Conservation (phyloP, 2,888 invertebrate genomes). For the Amiota mariae region DNA sequence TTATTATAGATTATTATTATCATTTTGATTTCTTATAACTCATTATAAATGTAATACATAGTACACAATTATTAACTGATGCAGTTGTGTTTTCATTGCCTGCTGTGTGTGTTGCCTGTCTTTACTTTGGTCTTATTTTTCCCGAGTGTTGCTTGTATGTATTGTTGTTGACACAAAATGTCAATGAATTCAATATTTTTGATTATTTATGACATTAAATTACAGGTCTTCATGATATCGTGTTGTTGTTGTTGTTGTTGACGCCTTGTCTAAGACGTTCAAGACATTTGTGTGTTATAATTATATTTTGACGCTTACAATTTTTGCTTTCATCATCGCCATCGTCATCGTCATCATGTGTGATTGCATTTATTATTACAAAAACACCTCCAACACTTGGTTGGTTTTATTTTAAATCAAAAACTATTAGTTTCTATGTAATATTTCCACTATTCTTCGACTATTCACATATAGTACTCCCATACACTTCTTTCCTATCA, state of each 20-base stretch:
- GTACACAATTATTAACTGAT: background rate
- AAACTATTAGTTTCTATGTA: too few relatives aligned
- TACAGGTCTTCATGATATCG: constrained; percentile 33
- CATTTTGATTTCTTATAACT: constrained; percentile 9
- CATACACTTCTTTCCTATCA: background rate
- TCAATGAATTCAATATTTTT: constrained; percentile 42
- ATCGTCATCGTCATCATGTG: too few relatives aligned
- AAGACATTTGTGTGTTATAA: too few relatives aligned
- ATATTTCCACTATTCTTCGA: too few relatives aligned
- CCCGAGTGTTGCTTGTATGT: background rate
- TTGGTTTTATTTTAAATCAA: too few relatives aligned
- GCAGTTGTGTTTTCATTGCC: background rate
- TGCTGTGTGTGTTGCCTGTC: background rate
- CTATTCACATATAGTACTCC: background rate
- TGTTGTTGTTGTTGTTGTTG: too few relatives aligned
- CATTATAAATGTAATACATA: constrained; percentile 5
- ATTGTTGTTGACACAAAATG: constrained; percentile 37
- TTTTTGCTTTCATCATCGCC: background rate
- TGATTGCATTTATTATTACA: background rate
- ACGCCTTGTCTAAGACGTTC: too few relatives aligned
- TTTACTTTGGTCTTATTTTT: background rate
- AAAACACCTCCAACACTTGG: background rate
- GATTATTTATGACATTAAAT: constrained; percentile 62
- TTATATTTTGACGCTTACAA: background rate
- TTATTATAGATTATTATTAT: constrained; percentile 15